Evolutionary conservation across 2,113 vertebrate genomes (phyloP), one percentile per base, ranked within the genome.

Genomic region (Psettodes erumei): DNA sequence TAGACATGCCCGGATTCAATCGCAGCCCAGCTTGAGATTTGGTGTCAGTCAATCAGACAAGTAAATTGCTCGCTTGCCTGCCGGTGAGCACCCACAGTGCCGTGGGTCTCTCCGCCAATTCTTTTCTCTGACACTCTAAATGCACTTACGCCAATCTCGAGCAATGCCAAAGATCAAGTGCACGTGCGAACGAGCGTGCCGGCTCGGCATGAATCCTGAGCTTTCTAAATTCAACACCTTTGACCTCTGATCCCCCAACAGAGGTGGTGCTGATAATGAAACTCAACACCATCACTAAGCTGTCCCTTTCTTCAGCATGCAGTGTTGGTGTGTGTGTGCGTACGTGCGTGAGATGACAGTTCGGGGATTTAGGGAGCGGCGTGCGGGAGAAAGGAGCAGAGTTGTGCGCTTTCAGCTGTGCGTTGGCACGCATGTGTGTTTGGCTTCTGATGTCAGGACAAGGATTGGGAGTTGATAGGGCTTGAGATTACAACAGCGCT

Each of bases 401-500:
- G 71, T 83, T 58, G 32, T 55, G 40, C 15, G 40, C 38, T 71
- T 70, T 64, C 56, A 81, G 60, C 58, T 38, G 38, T 33, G 53
- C 12, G 9, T 18, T 4, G 9, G 40, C 43, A 53, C n/a, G n/a
- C 9, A 13, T 42, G 27, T 75, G 62, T 66, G 71, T 58, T 42
- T 23, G 61, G 60, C 23, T 72, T 76, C 61, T 3, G 21, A 84
- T 73, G 68, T 45, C 48, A 78, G 79, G 75, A 71, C 82, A 59
- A 30, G 76, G 62, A 77, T 79, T 76, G 68, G 48, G 71, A 85
- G 61, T 9, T 67, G 83, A 87, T 79, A 51, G 69, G 79, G 62
- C 50, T 84, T 3, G 28, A 86, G 80, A 90, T 90, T 82, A 89
- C 82, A 72, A 71, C 75, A 56, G 47, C 81, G 72, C 79, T 86